Conservation (phyloP, 2,888 invertebrate species). For the Lepidochitona cinerea region DNA sequence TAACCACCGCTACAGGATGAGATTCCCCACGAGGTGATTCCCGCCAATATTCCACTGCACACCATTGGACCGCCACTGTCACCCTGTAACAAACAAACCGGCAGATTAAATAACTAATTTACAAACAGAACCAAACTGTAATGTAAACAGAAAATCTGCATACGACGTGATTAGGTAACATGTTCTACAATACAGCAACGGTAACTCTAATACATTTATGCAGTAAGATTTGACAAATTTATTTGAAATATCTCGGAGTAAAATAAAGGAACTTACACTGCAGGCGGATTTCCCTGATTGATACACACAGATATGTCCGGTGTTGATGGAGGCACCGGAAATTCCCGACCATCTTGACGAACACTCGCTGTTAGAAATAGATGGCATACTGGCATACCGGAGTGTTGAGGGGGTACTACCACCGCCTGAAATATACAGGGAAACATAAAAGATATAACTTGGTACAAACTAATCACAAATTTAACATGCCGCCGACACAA, state of each 20-base stretch:
- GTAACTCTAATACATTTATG: too few relatives aligned
- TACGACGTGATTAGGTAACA: too few relatives aligned
- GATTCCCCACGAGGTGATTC: slow-evolving; percentile 21
- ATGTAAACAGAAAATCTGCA: too few relatives aligned
- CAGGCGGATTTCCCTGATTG: slow-evolving; percentile 1
- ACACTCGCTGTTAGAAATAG: background rate
- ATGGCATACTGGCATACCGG: background rate
- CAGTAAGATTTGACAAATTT: too few relatives aligned
- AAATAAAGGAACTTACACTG: background rate
- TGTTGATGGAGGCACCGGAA: background rate
- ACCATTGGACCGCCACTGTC: slow-evolving; percentile 23
- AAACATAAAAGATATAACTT: too few relatives aligned
- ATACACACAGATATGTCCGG: background rate
- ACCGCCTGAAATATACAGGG: background rate
- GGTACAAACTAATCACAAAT: too few relatives aligned
- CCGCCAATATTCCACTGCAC: slow-evolving; percentile 6
- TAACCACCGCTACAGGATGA: background rate
- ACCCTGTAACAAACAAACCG: slow-evolving; percentile 18
- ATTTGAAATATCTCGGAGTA: too few relatives aligned
- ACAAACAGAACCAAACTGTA: too few relatives aligned
- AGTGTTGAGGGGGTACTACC: background rate
- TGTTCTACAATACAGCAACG: too few relatives aligned
- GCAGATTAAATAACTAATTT: too few relatives aligned
- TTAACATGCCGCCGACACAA: too few relatives aligned
- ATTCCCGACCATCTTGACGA: background rate